Percentiles rank a stretch among this genome's conserved stretches.
phyloP scores from a whole-genome alignment of 2,888 invertebrate species.

The Siphlonurus alternatus region DNA sequence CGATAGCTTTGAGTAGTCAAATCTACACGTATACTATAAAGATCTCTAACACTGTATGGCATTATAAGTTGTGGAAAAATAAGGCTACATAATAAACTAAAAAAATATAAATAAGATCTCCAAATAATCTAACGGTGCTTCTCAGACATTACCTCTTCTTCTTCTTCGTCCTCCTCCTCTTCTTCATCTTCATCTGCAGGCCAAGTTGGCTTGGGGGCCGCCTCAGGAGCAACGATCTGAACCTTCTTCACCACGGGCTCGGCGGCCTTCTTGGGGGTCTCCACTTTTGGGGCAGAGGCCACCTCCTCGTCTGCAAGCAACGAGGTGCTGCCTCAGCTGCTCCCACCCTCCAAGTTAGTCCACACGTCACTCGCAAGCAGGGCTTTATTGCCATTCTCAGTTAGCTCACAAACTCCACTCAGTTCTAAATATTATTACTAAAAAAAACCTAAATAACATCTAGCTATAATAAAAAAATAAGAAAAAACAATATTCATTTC shows the following conservation, averaged over 20 bases:
- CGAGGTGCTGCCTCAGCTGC: neutral
- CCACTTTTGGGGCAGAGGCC: neutral
- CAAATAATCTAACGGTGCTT: too few relatives aligned
- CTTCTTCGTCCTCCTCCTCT: neutral
- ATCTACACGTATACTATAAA: too few relatives aligned
- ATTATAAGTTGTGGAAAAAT: too few relatives aligned
- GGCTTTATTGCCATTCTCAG: neutral
- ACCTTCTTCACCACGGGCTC: neutral
- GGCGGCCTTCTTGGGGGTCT: neutral
- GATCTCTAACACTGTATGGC: too few relatives aligned
- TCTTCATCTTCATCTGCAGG: neutral
- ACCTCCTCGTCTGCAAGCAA: neutral
- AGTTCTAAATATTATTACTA: neutral
- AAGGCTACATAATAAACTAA: too few relatives aligned
- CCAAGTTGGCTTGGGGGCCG: neutral
- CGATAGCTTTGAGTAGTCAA: too few relatives aligned
- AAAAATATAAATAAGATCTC: too few relatives aligned
- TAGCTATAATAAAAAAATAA: neutral
- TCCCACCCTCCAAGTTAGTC: neutral
- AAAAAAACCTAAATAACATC: too few relatives aligned
- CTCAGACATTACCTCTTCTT: neutral
- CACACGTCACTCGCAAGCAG: neutral
- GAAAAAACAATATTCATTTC: neutral
- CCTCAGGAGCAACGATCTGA: neutral
- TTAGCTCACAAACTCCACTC: neutral